phyloP scores from a whole-genome alignment of 2,113 vertebrate genomes.

The Crotalus viridis region DNA sequence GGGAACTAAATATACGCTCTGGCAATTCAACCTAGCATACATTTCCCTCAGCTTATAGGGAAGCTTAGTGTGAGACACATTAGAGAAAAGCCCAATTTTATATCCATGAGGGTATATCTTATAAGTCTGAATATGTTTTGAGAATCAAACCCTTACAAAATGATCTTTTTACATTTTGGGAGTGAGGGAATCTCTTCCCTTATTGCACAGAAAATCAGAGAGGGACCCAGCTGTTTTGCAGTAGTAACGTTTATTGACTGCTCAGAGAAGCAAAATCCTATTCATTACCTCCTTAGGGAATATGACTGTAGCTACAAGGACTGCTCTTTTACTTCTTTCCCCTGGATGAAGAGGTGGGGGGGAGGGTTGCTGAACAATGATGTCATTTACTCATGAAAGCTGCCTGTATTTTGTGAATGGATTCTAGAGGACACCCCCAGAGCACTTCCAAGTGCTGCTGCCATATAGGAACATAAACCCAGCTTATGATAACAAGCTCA shows the following conservation, averaged over 20 bases:
- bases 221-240: neutral
- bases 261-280: neutral
- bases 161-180: neutral
- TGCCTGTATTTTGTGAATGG: neutral
- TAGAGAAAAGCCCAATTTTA: neutral
- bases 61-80: neutral
- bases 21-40: neutral
- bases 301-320: neutral
- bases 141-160: neutral
- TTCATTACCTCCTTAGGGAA: neutral
- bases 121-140: neutral
- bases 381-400: neutral
- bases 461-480: neutral
- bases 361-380: neutral
- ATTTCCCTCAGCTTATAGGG: neutral
- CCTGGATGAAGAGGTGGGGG: neutral
- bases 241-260: neutral
- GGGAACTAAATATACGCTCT: neutral
- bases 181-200: neutral
- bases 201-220: neutral
- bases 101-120: neutral
- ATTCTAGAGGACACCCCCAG: too few species aligned
- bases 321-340: neutral
- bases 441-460: neutral
- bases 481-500: neutral